Evolutionary conservation across 1,140 invertebrate genomes (phyloP).

Genomic region (Cydia fagiglandana): DNA sequence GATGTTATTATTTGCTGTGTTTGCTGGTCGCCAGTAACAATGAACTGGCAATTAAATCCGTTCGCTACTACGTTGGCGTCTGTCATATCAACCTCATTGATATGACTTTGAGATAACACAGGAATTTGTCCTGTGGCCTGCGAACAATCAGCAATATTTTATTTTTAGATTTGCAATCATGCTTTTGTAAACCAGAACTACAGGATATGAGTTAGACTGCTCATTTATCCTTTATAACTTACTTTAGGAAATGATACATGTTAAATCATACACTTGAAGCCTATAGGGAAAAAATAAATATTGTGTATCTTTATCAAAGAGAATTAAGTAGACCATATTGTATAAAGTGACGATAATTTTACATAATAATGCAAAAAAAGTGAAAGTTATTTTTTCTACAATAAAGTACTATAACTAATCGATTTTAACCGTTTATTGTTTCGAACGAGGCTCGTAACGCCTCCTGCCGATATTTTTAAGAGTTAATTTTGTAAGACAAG

Average conservation of each 20-base stretch:
- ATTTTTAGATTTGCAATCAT: slow-evolving; percentile 3
- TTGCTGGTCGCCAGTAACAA: background rate
- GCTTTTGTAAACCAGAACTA: background rate
- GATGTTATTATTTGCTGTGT: background rate
- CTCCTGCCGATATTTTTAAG: too few relatives aligned
- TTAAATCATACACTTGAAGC: too few relatives aligned
- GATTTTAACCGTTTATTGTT: too few relatives aligned
- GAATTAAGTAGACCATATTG: too few relatives aligned
- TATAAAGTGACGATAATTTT: too few relatives aligned
- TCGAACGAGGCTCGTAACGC: too few relatives aligned
- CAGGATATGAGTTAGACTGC: background rate
- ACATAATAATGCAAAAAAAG: too few relatives aligned
- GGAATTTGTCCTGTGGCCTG: slow-evolving; percentile 4
- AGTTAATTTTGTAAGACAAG: too few relatives aligned
- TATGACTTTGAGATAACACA: slow-evolving; percentile 29
- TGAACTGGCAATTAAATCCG: slow-evolving; percentile 5
- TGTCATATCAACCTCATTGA: slow-evolving; percentile 5
- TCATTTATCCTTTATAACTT: background rate
- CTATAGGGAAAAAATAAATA: too few relatives aligned
- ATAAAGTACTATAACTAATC: too few relatives aligned
- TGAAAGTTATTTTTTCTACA: too few relatives aligned
- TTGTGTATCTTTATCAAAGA: too few relatives aligned
- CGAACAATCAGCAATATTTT: background rate
- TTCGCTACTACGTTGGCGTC: background rate
- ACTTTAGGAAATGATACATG: background rate